Evolutionary conservation across 2,797 vertebrate species (phyloP).

Genomic region (Phrynocephalus forsythii): DNA sequence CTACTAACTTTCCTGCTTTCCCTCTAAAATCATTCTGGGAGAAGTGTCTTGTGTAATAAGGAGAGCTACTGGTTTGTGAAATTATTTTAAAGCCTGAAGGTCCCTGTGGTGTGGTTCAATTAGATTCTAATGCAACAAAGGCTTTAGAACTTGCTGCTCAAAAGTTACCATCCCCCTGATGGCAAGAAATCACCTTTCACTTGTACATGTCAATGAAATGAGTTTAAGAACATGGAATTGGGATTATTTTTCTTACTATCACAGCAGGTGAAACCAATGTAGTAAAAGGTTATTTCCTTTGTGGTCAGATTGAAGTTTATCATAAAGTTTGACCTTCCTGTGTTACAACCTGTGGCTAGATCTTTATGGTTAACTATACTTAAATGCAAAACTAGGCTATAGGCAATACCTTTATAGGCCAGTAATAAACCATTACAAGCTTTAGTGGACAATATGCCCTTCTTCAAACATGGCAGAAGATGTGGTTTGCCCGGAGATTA

Average conservation of each 20-base stretch:
- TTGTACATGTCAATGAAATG: background rate
- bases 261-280: background rate
- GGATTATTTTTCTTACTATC: background rate
- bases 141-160: background rate
- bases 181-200: background rate
- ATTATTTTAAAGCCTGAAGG: background rate
- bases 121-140: background rate
- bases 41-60: background rate
- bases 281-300: background rate
- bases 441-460: too few relatives aligned
- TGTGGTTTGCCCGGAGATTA: too few relatives aligned
- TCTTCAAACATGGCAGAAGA: too few relatives aligned
- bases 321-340: background rate
- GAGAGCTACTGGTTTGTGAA: conserved; percentile 3
- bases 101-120: background rate
- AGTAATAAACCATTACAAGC: too few relatives aligned
- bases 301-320: background rate
- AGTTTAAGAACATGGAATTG: background rate
- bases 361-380: background rate
- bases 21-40: conserved; percentile 2
- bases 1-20: background rate
- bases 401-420: too few relatives aligned
- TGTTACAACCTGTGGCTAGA: background rate
- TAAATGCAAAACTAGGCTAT: too few relatives aligned
- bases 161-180: background rate